phyloP scores from a whole-genome alignment of 2,888 invertebrate genomes.

The Brachylomia viminalis region DNA sequence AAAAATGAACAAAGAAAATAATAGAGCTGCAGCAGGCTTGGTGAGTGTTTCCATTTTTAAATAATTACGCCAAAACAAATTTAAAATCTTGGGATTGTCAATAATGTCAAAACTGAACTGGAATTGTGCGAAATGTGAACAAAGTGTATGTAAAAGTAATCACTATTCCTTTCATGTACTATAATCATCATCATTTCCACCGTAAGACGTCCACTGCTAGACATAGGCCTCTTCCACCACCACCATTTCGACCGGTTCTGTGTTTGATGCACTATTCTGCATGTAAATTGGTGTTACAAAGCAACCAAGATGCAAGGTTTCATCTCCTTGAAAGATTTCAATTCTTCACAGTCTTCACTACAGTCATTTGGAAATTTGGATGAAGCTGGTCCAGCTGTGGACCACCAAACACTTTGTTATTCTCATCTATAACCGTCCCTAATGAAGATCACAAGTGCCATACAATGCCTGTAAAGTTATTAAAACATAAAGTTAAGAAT shows the following conservation, averaged over 20 bases:
- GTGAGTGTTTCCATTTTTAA: conserved; percentile 70
- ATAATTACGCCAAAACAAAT: conserved; percentile 4
- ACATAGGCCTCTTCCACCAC: no score
- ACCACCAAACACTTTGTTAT: not conserved
- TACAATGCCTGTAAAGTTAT: no score
- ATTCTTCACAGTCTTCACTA: not conserved
- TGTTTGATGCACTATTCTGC: no score
- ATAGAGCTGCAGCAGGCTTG: conserved; percentile 81
- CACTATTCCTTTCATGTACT: not conserved
- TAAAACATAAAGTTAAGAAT: no score
- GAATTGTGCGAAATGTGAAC: conserved; percentile 19
- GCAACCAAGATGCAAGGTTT: not conserved
- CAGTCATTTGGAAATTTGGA: not conserved
- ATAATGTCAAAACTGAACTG: conserved; percentile 33
- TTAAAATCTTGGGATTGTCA: not conserved
- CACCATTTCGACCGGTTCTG: no score
- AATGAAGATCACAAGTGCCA: not conserved
- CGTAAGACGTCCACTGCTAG: no score
- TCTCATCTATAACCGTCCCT: not conserved
- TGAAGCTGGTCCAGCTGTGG: no score
- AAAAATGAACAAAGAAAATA: conserved; percentile 79
- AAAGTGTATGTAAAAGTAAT: conserved; percentile 26
- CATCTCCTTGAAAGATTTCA: not conserved
- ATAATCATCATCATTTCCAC: no score
- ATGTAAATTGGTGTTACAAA: not conserved